Evolutionary conservation across 2,797 vertebrate species (phyloP), one percentile per base, ranked within the genome.

Genomic region (Vespertilio murinus): DNA sequence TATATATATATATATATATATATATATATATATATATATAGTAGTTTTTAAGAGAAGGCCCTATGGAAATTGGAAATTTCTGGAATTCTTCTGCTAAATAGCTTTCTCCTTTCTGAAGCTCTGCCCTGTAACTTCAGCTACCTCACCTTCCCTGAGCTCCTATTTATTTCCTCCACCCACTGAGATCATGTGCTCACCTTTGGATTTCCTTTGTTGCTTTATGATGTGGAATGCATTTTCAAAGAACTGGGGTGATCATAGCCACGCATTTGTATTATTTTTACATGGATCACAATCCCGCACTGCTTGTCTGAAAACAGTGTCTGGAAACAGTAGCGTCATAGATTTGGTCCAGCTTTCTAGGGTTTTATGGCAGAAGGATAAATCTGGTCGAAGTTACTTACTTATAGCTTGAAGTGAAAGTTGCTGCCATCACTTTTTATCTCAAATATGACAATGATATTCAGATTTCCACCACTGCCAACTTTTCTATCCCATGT

Each of bases 281-380:
- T 88, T 77, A 49, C 9, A 38, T 7, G 33, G 47, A 35, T 88
- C 69, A 65, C 0, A 33, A 6, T 71, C 90, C 20, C 77, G 12
- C 80, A 40, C 5, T 84, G 22, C 17, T 90, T 69, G n/a, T 94
- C 73, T 33, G 28, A 84, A 93, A 85, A 93, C 1, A n/a, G n/a
- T n/a, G n/a, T 94, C 73, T 33, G 28, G 81, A 93, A 85, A 93
- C 1, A 52, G 14, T 47, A n/a, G 22, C n/a, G 75, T 71, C 30
- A 3, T 35, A 38, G 18, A 67, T 33, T 59, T 90, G 79, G 65
- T 64, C 54, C 45, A 78, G 8, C 70, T 87, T 88, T 82, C 28
- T 40, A 85, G 25, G 42, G 25, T 3, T 23, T 85, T 56, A 10
- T 8, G 14, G 22, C 77, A 3, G 69, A 90, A 88, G 30, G 20